phyloP scores from a whole-genome alignment of 1,140 invertebrate species.

The Babylonia areolata region DNA sequence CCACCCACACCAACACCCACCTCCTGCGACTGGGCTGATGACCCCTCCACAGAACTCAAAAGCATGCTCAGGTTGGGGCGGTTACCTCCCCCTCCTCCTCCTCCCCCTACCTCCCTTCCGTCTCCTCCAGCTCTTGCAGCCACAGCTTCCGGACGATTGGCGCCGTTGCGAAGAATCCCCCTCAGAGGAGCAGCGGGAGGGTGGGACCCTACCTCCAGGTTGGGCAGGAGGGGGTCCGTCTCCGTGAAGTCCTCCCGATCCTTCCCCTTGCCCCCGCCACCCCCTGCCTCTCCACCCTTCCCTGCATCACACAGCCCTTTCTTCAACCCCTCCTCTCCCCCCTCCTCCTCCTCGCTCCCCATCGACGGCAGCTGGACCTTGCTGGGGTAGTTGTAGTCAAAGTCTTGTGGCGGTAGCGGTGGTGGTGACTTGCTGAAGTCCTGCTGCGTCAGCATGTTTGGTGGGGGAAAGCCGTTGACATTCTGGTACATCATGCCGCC shows the following conservation, averaged over 20 bases:
- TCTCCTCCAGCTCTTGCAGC: too few relatives aligned
- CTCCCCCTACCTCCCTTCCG: not conserved
- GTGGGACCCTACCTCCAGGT: not conserved
- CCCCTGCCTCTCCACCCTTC: too few relatives aligned
- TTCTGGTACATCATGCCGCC: constrained; percentile 12
- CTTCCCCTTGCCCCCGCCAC: not conserved
- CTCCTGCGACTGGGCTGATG: not conserved
- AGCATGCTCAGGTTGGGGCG: constrained; percentile 35
- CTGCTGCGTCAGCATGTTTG: not conserved
- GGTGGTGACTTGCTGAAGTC: not conserved
- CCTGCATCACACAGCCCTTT: too few relatives aligned
- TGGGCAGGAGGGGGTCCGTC: constrained; percentile 30
- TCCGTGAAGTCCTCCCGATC: constrained; percentile 26
- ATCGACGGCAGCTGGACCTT: constrained; percentile 18
- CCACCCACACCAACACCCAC: not conserved
- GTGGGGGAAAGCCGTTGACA: not conserved
- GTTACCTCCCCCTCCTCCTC: not conserved
- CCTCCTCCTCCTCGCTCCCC: not conserved
- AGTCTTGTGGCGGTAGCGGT: not conserved
- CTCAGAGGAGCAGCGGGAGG: not conserved
- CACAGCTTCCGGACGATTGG: not conserved
- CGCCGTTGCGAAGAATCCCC: not conserved
- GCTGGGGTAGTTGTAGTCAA: constrained; percentile 29
- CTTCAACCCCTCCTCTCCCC: not conserved
- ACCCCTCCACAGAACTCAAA: not conserved